Conservation (phyloP, 2,113 vertebrate species). For the Scophthalmus maximus region DNA sequence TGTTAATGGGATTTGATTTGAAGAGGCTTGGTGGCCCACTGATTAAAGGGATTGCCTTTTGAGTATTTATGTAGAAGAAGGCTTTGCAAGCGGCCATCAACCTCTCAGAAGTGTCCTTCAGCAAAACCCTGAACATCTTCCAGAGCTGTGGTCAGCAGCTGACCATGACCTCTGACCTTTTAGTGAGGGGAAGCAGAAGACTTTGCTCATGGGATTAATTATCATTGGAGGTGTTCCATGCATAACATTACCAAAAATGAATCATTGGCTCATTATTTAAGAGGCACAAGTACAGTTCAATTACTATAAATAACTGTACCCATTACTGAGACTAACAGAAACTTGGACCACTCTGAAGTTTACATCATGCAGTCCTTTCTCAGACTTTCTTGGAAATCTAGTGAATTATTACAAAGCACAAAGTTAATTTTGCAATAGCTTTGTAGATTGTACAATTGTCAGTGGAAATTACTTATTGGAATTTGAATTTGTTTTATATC, state of each 20-base stretch:
- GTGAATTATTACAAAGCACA: not conserved
- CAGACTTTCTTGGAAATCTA: not conserved
- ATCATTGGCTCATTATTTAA: not conserved
- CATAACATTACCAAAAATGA: not conserved
- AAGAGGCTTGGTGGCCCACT: slow-evolving; percentile 22
- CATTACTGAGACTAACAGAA: not conserved
- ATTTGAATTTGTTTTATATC: no score
- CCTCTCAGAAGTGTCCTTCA: not conserved
- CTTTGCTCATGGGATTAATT: slow-evolving; percentile 7
- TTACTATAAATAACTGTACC: slow-evolving; percentile 4
- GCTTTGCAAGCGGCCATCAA: not conserved
- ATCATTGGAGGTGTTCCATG: slow-evolving; percentile 5
- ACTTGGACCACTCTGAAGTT: not conserved
- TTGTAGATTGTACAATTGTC: not conserved
- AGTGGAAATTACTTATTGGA: no score
- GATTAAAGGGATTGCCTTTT: slow-evolving; percentile 34
- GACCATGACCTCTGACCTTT: slow-evolving; percentile 19
- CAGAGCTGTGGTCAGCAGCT: not conserved
- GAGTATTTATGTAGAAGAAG: slow-evolving; percentile 10
- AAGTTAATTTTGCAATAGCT: not conserved
- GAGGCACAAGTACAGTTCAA: not conserved
- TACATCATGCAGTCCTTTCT: not conserved
- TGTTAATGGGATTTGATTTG: slow-evolving; percentile 43
- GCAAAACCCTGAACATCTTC: not conserved
- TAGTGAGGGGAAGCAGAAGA: not conserved